A percentile compares a stretch with the other conserved stretches of the same genome.
phyloP scores from a whole-genome alignment of 2,797 vertebrate species.

The Carapus acus region DNA sequence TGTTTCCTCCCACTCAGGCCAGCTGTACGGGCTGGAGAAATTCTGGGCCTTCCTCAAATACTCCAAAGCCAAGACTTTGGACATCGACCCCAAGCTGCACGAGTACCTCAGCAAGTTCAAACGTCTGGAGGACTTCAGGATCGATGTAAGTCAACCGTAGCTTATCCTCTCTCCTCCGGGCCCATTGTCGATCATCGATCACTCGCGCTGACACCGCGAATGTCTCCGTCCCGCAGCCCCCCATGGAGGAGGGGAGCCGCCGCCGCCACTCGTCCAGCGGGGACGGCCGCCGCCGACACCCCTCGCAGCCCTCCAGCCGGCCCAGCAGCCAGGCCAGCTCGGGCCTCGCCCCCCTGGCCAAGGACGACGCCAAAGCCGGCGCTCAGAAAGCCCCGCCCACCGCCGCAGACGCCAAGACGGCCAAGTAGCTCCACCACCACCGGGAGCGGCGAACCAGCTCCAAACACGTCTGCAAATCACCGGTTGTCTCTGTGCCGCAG shows the following conservation, averaged over 20 bases:
- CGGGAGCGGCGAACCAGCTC: slow-evolving; percentile 36
- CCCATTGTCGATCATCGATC: too few relatives aligned
- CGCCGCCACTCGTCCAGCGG: slow-evolving; percentile 81
- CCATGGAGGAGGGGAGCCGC: slow-evolving; percentile 91
- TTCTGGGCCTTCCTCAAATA: slow-evolving; percentile 99
- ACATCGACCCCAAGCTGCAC: slow-evolving; percentile 91
- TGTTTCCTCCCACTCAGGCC: slow-evolving; percentile 68
- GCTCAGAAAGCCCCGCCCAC: slow-evolving; percentile 63
- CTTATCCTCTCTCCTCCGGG: too few relatives aligned
- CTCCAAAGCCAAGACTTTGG: slow-evolving; percentile 94
- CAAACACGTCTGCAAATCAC: slow-evolving; percentile 41
- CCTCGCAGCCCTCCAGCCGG: slow-evolving; percentile 83
- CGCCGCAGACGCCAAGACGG: slow-evolving; percentile 72
- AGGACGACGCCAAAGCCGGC: slow-evolving; percentile 82
- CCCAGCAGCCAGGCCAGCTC: slow-evolving; percentile 62
- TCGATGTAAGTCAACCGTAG: slow-evolving; percentile 89
- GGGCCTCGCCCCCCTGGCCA: slow-evolving; percentile 56
- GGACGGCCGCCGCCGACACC: slow-evolving; percentile 85
- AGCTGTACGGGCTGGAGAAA: slow-evolving; percentile 97
- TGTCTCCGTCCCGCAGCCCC: slow-evolving; percentile 75
- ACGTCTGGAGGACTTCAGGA: slow-evolving; percentile 95
- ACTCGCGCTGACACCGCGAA: too few relatives aligned
- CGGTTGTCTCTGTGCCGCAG: slow-evolving; percentile 42
- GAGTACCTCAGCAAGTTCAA: slow-evolving; percentile 92
- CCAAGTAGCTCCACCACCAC: slow-evolving; percentile 64